A percentile compares a stretch with the other conserved stretches of the same genome.
Conservation (phyloP, 2,113 vertebrate species). For the Anolis sagrei region DNA sequence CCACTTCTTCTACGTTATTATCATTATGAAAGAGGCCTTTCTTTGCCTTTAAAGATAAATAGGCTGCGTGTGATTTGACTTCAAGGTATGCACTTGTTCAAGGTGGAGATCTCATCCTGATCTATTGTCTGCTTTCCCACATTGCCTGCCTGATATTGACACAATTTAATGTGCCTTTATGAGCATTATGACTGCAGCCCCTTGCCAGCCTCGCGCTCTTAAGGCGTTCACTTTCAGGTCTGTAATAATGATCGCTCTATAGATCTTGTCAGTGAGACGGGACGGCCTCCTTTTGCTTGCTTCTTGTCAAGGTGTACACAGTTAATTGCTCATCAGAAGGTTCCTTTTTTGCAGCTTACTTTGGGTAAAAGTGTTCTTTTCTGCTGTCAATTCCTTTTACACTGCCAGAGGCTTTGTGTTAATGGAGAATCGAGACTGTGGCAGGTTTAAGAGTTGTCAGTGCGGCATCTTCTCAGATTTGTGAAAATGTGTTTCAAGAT, state of each 20-base stretch:
- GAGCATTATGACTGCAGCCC: background rate
- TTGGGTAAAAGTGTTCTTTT: background rate
- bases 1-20: constrained; percentile 1
- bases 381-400: background rate
- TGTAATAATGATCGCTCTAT: constrained; percentile 11
- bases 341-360: background rate
- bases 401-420: background rate
- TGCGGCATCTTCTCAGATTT: background rate
- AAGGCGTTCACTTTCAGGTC: constrained; percentile 6
- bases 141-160: constrained; percentile 10
- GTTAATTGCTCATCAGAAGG: constrained; percentile 16
- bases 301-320: constrained; percentile 4
- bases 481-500: too few species aligned
- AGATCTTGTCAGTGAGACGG: background rate
- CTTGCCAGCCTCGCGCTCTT: background rate
- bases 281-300: background rate
- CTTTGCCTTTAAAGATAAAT: constrained; percentile 35
- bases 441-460: background rate
- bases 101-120: constrained; percentile 11
- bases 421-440: constrained; percentile 9
- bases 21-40: constrained; percentile 10
- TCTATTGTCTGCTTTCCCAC: constrained; percentile 5
- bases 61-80: constrained; percentile 23
- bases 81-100: constrained; percentile 23
- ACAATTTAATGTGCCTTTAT: constrained; percentile 26